phyloP scores from a whole-genome alignment of 2,888 invertebrate species.

The Andrena marginata region DNA sequence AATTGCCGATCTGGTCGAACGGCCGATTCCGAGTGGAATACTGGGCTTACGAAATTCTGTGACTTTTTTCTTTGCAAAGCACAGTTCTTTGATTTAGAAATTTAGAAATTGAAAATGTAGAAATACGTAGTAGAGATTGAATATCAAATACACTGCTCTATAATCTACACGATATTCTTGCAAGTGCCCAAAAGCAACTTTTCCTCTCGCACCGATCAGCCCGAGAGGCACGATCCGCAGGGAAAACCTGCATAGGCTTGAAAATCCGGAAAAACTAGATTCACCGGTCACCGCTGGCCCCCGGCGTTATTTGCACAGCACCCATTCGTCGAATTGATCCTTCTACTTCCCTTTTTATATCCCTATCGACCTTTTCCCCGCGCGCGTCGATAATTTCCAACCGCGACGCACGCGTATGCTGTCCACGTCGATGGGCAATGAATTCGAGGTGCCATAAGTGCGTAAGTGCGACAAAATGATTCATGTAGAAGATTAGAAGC shows the following conservation, averaged over 20 bases:
- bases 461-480: neutral
- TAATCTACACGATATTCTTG: too few species aligned
- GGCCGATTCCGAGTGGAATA: neutral
- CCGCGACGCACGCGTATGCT: neutral
- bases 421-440: neutral
- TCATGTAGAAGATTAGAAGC: neutral
- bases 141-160: too few species aligned
- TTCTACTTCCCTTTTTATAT: neutral
- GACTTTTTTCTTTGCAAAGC: too few species aligned
- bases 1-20: too few species aligned
- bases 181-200: too few species aligned
- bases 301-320: conserved; percentile 5
- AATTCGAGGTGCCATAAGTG: neutral
- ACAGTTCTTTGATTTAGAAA: too few species aligned
- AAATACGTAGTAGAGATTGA: too few species aligned
- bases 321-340: neutral
- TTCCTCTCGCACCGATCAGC: too few species aligned
- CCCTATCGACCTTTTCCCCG: conserved; percentile 10
- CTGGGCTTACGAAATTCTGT: too few species aligned
- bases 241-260: neutral
- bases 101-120: too few species aligned
- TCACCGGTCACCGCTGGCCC: neutral
- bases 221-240: too few species aligned
- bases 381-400: neutral
- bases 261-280: conserved; percentile 18